Conservation (phyloP, 2,113 vertebrate species). For the Ceyx melanurus region DNA sequence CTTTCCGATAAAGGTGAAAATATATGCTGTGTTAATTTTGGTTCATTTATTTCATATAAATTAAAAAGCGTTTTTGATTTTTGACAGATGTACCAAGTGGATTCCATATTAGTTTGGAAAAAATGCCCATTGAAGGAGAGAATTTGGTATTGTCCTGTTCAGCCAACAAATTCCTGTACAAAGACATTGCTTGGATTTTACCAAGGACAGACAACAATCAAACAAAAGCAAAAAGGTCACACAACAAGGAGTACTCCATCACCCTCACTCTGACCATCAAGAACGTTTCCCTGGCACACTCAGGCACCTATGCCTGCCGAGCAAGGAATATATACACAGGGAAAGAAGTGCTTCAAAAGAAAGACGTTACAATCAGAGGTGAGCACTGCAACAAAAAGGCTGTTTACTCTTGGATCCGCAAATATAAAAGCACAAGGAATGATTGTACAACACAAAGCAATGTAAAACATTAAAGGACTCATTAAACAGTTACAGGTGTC, state of each 20-base stretch:
- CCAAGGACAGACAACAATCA: slow-evolving; percentile 73
- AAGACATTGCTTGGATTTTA: slow-evolving; percentile 83
- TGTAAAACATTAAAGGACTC: slow-evolving; percentile 85
- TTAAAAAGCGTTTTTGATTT: slow-evolving; percentile 54
- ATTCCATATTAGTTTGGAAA: slow-evolving; percentile 82
- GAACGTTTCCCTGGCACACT: slow-evolving; percentile 84
- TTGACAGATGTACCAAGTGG: slow-evolving; percentile 86
- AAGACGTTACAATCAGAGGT: slow-evolving; percentile 88
- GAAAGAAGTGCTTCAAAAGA: slow-evolving; percentile 83
- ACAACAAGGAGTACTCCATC: slow-evolving; percentile 78
- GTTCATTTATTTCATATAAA: not conserved
- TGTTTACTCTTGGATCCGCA: slow-evolving; percentile 85
- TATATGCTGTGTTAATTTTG: not conserved
- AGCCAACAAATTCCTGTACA: slow-evolving; percentile 90
- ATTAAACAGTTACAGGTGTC: slow-evolving; percentile 79
- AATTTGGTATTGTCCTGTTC: slow-evolving; percentile 87
- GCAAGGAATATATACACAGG: slow-evolving; percentile 83
- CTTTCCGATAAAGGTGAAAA: slow-evolving; percentile 10
- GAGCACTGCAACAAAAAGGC: slow-evolving; percentile 83
- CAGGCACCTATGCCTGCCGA: slow-evolving; percentile 88
- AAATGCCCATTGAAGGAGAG: slow-evolving; percentile 85
- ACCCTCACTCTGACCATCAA: slow-evolving; percentile 80
- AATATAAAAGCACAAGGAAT: slow-evolving; percentile 83
- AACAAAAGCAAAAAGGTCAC: slow-evolving; percentile 70
- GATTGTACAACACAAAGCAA: slow-evolving; percentile 83